Conservation (phyloP, 2,888 invertebrate species). For the Caenorhabditis japonica region DNA sequence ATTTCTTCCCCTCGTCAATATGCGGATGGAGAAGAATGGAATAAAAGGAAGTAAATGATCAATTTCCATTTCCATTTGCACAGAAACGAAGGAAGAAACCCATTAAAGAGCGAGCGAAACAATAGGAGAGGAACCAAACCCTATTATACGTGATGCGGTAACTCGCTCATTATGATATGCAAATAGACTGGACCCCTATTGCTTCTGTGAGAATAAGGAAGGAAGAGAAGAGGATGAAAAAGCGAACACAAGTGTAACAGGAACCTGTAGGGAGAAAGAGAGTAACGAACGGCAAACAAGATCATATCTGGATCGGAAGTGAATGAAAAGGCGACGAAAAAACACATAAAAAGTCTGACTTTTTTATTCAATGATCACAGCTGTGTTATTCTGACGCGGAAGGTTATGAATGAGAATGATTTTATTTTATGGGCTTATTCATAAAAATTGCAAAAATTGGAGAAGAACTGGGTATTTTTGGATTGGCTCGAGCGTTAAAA, state of each 20-base stretch:
- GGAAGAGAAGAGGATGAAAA: slow-evolving; percentile 4
- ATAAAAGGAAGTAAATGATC: slow-evolving; percentile 5
- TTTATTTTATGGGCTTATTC: too few relatives aligned
- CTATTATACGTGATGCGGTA: slow-evolving; percentile 29
- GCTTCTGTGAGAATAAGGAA: neutral
- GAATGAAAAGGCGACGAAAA: too few relatives aligned
- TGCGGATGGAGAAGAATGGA: slow-evolving; percentile 10
- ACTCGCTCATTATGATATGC: slow-evolving; percentile 47
- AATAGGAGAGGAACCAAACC: slow-evolving; percentile 8
- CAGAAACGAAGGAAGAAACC: too few relatives aligned
- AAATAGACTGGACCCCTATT: slow-evolving; percentile 32
- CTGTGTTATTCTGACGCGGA: too few relatives aligned
- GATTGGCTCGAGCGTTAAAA: too few relatives aligned
- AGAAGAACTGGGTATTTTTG: too few relatives aligned
- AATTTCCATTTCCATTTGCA: slow-evolving; percentile 12
- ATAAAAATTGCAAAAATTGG: too few relatives aligned
- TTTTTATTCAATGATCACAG: too few relatives aligned
- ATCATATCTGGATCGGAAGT: slow-evolving; percentile 21
- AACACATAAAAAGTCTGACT: too few relatives aligned
- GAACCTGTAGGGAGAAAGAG: slow-evolving; percentile 4
- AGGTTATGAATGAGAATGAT: too few relatives aligned
- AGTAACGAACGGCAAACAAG: slow-evolving; percentile 18
- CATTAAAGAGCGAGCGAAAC: slow-evolving; percentile 20
- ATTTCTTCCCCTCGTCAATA: slow-evolving; percentile 20
- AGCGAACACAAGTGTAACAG: slow-evolving; percentile 9